phyloP scores from a whole-genome alignment of 2,113 vertebrate species.

The Glaucidium brasilianum region DNA sequence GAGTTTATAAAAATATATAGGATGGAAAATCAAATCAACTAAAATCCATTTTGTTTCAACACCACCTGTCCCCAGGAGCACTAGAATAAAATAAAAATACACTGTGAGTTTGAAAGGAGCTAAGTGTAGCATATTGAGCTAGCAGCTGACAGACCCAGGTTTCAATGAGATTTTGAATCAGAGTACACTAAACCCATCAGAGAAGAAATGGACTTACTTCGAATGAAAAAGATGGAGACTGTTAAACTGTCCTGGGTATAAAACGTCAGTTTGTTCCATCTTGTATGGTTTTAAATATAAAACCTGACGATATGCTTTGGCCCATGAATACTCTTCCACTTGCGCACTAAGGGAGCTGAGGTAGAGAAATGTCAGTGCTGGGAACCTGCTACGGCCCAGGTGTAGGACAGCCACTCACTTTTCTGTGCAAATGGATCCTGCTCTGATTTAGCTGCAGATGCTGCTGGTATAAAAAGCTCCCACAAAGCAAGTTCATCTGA shows the following conservation, averaged over 20 bases:
- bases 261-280: not conserved
- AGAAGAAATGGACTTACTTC: not conserved
- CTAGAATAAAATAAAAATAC: conserved; percentile 59
- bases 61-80: not conserved
- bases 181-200: not conserved
- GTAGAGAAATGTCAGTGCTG: rapidly evolving
- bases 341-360: not conserved
- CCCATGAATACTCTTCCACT: not conserved
- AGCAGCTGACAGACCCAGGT: not conserved
- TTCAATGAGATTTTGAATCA: not conserved
- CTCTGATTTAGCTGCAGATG: not conserved
- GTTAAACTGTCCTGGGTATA: not conserved
- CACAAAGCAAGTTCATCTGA: not conserved
- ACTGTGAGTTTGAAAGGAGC: conserved; percentile 34
- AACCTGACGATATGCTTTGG: not conserved
- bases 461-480: not conserved
- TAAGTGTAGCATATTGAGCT: conserved; percentile 25
- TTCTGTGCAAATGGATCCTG: not conserved
- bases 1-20: conserved; percentile 61
- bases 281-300: not conserved
- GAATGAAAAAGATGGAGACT: not conserved
- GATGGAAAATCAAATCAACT: conserved; percentile 67
- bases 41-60: conserved; percentile 65
- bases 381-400: not conserved
- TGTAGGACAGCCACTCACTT: not conserved